Conservation (phyloP, 1,140 invertebrate species). For the Drosophila sucinea region DNA sequence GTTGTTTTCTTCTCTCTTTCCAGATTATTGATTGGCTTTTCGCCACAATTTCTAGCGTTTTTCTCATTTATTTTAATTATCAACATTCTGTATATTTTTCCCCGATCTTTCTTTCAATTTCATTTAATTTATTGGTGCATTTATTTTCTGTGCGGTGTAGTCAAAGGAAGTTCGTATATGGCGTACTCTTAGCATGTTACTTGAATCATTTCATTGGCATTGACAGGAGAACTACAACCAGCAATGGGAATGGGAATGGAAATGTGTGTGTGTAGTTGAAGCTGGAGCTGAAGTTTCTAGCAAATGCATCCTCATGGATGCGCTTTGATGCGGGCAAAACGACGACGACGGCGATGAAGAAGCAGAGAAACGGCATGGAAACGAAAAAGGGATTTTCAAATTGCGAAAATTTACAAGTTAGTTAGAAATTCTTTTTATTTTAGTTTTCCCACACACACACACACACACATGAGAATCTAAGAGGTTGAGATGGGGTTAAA, state of each 20-base stretch:
- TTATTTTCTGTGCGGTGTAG: neutral
- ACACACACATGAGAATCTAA: neutral
- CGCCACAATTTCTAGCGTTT: too few relatives aligned
- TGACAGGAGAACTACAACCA: neutral
- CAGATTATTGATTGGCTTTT: too few relatives aligned
- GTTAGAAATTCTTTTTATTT: slow-evolving; percentile 64
- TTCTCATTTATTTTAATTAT: too few relatives aligned
- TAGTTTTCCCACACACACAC: slow-evolving; percentile 50
- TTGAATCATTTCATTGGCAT: slow-evolving; percentile 1
- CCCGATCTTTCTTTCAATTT: too few relatives aligned
- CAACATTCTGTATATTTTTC: too few relatives aligned
- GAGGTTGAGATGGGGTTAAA: slow-evolving; percentile 29
- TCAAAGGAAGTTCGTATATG: neutral
- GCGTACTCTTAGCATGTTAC: neutral
- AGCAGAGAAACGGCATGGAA: neutral
- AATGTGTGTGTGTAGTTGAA: neutral
- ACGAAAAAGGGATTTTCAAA: slow-evolving; percentile 57
- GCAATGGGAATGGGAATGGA: neutral
- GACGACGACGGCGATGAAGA: neutral
- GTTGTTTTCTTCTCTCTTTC: too few relatives aligned
- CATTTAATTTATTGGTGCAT: too few relatives aligned
- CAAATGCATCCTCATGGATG: slow-evolving; percentile 25
- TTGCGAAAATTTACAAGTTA: slow-evolving; percentile 69
- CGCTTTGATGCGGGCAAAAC: slow-evolving; percentile 12
- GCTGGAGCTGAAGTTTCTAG: neutral